Evolutionary conservation across 2,113 vertebrate species (phyloP).

Genomic region (Campylomormyrus numenius): DNA sequence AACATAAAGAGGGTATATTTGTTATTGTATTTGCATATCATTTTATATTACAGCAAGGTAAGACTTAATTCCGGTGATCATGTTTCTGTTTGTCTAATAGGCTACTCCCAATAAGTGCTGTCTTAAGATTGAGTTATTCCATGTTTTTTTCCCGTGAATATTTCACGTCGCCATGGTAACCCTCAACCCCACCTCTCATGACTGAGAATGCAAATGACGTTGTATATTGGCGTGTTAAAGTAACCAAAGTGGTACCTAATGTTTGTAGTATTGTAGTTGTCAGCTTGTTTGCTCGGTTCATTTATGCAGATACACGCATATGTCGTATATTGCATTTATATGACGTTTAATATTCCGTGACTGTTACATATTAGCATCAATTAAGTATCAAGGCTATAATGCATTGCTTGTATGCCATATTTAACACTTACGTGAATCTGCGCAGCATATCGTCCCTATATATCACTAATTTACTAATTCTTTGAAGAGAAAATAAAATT

Average conservation of each 20-base stretch:
- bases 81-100: conserved; percentile 17
- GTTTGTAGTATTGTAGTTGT: not conserved
- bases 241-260: not conserved
- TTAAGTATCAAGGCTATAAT: not conserved
- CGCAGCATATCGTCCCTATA: not conserved
- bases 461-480: not conserved
- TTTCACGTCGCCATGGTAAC: conserved; percentile 54
- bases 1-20: not conserved
- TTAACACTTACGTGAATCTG: not conserved
- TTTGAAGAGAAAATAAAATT: not conserved
- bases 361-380: not conserved
- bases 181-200: conserved; percentile 49
- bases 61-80: conserved; percentile 26
- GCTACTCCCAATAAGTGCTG: conserved; percentile 20
- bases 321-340: not conserved
- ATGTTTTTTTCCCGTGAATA: conserved; percentile 48
- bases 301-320: not conserved
- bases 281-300: not conserved
- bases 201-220: conserved; percentile 20
- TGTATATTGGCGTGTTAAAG: not conserved
- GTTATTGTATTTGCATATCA: not conserved
- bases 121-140: not conserved
- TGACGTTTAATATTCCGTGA: not conserved
- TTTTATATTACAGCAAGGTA: not conserved
- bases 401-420: not conserved